Evolutionary conservation across 1,140 invertebrate species (phyloP), one percentile per base, ranked within the genome.

Genomic region (Zaprionus lachaisei): DNA sequence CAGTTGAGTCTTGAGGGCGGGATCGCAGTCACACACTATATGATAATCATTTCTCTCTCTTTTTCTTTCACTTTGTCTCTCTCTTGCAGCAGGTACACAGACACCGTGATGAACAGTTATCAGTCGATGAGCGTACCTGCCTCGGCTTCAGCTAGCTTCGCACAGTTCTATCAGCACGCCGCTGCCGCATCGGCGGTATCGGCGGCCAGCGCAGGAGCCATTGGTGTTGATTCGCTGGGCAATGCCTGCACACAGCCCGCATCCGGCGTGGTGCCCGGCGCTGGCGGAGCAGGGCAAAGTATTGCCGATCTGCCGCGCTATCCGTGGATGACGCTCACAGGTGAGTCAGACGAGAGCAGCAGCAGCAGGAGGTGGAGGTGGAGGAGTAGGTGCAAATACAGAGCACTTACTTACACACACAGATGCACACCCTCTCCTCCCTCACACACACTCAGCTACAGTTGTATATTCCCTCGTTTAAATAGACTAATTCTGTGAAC

Each of bases 321-420:
- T 93, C 97, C 98, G n/a, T 98, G 98, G 98, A 98, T 98, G 97
- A 97, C 97, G 81, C 97, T 98, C 93, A 98, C 97, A 94, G 98
- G 98, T 98, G 95, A 92, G 82, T 81, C 65, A 54, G 31, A 22
- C 9, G n/a, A 63, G 2, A 66, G 20, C 6, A 34, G 26, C 31
- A 28, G 62, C 24, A 51, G 38, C 34, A 20, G 54, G 24, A 17
- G 22, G 31, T 37, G 11, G 51, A 38, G 44, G 37, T 34, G 20
- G n/a, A 37, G 31, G 1, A 7, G 28, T 31, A 7, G 28, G 6
- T 31, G 28, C 28, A 31, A 6, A 28, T 7, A 28, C 28, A 9
- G 28, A 31, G 7, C 28, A 31, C 28, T 31, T 31, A 31, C 28
- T 31, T 31, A 31, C 28, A 31, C 28, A 31, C 28, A 31, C 28